Evolutionary conservation across 2,888 invertebrate genomes (phyloP), one percentile per base, ranked within the genome.

Genomic region (Ophion costatus): DNA sequence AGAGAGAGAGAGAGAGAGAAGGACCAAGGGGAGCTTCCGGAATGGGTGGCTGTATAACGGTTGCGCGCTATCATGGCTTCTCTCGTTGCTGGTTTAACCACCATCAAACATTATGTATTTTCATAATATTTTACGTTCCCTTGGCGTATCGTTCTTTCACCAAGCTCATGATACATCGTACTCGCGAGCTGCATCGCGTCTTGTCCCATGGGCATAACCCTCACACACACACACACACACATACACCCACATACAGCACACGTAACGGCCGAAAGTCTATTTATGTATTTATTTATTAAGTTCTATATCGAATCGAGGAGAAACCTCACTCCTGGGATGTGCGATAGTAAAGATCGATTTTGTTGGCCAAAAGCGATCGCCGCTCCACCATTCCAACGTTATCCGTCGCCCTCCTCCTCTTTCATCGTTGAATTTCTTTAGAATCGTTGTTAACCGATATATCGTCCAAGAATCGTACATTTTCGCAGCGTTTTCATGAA

Each of bases 91-190:
- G 87, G 89, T 87, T 91, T 90, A 89, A 91, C 89, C 89, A 88
- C 90, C 89, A 89, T 90, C 88, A 88, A 89, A 88, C 88, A 90
- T 89, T 91, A 91, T 87, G 88, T 89, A 90, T 91, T 91, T 91
- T 91, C 89, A 90, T 91, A 90, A 91, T 90, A 90, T 89, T 91
- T 91, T 90, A 90, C 89, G 89, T 84, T 81, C 85, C 81, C 83
- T 76, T 64, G 76, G 79, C 84, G 80, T 88, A 86, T 87, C 87
- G 80, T 83, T 81, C 86, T 63, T 78, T 84, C 66, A 78, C 76
- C 86, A 85, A 86, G 86, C 86, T 82, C 85, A 84, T 86, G 84
- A 74, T 71, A 74, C 75, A 87, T 86, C 80, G 86, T 71, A 42
- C 78, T 66, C 29, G 42, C 66, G 70, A 82, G 85, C 64, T 51